phyloP scores from a whole-genome alignment of 92 coral and sea anemone species.

The Palythoa caribaeorum region DNA sequence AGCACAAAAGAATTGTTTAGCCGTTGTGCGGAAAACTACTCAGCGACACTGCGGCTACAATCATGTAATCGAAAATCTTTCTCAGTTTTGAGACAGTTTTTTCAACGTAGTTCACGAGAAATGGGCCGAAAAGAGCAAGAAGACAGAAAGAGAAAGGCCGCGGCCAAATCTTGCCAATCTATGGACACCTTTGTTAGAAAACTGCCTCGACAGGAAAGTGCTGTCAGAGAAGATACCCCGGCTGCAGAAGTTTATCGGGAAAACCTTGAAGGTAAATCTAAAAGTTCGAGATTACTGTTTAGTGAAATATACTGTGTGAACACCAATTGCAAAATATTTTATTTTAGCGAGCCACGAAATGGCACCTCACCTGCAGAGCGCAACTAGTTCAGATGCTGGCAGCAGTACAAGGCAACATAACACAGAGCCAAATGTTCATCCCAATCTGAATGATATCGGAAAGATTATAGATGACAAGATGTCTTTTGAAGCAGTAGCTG shows the following conservation, averaged over 20 bases:
- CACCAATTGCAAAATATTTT: conserved; percentile 44
- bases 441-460: conserved; percentile 30
- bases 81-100: no score
- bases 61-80: no score
- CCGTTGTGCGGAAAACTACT: no score
- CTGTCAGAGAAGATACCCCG: background rate
- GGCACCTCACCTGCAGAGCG: conserved; percentile 41
- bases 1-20: no score
- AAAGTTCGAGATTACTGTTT: conserved; percentile 41
- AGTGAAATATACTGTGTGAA: conserved; percentile 29
- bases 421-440: conserved; percentile 11
- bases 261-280: conserved; percentile 29
- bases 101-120: background rate
- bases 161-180: conserved; percentile 42
- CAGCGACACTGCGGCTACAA: no score
- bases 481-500: conserved; percentile 43
- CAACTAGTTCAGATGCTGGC: conserved; percentile 39
- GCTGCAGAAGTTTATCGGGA: conserved; percentile 6
- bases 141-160: conserved; percentile 45
- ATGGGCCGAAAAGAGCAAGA: conserved; percentile 46
- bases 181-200: conserved; percentile 29
- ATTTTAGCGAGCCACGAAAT: conserved; percentile 43
- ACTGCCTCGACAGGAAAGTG: conserved; percentile 22
- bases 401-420: conserved; percentile 39
- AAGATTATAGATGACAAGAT: conserved; percentile 16